Conservation (phyloP, 2,888 invertebrate genomes). For the Germaria angustata region DNA sequence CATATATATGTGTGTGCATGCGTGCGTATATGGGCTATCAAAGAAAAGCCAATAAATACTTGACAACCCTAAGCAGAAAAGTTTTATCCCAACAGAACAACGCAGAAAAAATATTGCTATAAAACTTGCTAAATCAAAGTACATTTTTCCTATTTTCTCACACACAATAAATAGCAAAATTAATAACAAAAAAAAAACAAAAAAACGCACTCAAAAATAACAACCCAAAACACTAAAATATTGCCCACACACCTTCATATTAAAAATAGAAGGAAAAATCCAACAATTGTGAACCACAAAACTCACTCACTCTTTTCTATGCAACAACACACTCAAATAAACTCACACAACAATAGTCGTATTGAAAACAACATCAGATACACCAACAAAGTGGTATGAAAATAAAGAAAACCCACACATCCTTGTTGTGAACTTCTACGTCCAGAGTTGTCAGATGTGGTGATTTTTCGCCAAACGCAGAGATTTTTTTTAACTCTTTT, state of each 20-base stretch:
- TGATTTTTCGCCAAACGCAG: too few relatives aligned
- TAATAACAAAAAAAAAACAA: not conserved
- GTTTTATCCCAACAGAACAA: not conserved
- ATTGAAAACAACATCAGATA: slow-evolving; percentile 14
- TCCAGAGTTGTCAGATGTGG: too few relatives aligned
- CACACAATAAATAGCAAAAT: not conserved
- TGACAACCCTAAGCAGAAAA: not conserved
- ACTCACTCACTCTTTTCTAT: not conserved
- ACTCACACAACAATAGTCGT: not conserved
- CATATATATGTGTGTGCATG: not conserved
- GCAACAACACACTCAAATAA: not conserved
- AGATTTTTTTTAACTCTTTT: too few relatives aligned
- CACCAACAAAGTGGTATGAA: not conserved
- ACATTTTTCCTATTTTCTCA: not conserved
- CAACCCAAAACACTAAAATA: not conserved
- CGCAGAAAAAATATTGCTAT: not conserved
- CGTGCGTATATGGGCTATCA: too few relatives aligned
- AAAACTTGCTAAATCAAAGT: not conserved
- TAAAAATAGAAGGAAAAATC: not conserved
- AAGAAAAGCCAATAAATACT: too few relatives aligned
- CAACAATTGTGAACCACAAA: not conserved
- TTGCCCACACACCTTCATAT: not conserved
- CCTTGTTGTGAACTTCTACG: too few relatives aligned
- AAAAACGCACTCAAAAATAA: not conserved
- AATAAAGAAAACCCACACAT: not conserved